Conservation (phyloP, 30 jellyfish, hydroid and myxozoan species). For the Nemopilema nomurai region DNA sequence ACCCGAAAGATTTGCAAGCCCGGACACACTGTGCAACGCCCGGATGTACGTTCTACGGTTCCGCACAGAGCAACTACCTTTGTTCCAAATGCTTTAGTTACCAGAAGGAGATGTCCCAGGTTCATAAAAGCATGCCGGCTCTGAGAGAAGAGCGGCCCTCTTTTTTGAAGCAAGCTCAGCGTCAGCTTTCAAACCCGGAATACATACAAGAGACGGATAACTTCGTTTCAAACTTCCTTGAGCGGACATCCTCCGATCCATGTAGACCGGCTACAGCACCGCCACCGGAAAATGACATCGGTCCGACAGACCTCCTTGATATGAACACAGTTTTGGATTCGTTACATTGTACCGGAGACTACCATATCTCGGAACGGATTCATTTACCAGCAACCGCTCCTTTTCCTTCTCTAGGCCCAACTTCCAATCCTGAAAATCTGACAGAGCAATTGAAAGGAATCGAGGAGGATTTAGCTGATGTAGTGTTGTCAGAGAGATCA, state of each 20-base stretch:
- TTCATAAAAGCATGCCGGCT: constrained; percentile 49
- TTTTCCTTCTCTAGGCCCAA: neutral
- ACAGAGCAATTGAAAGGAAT: neutral
- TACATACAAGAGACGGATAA: neutral
- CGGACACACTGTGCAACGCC: constrained; percentile 50
- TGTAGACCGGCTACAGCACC: constrained; percentile 36
- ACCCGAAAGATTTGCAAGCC: neutral
- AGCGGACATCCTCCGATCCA: neutral
- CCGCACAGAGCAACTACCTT: constrained; percentile 59
- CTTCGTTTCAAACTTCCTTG: constrained; percentile 2
- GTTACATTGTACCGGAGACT: no score
- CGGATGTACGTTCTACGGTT: constrained; percentile 71
- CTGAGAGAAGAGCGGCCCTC: constrained; percentile 32
- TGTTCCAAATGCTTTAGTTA: constrained; percentile 76
- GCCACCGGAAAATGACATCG: neutral
- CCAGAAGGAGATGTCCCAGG: constrained; percentile 36
- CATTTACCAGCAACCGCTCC: constrained; percentile 10
- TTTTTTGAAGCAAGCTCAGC: constrained; percentile 31
- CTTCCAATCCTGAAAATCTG: neutral
- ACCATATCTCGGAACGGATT: neutral
- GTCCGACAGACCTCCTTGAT: neutral
- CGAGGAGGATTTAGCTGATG: neutral
- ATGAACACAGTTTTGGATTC: constrained; percentile 2
- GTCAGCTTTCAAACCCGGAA: constrained; percentile 52
- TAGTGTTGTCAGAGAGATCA: neutral